Evolutionary conservation across 2,888 invertebrate species (phyloP).

Genomic region (Harmothoe impar): DNA sequence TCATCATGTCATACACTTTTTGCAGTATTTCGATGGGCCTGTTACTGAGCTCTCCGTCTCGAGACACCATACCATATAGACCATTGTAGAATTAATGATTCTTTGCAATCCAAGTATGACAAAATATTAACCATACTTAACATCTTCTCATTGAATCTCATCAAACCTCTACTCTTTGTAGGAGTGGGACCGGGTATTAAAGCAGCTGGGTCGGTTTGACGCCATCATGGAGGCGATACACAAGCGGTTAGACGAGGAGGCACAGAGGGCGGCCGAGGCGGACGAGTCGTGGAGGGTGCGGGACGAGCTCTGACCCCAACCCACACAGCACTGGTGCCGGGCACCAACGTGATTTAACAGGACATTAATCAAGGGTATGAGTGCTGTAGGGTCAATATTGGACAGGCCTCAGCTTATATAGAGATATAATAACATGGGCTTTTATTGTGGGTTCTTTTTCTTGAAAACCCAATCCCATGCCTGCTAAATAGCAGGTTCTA

Average conservation of each 20-base stretch:
- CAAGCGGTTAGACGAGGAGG: conserved; percentile 3
- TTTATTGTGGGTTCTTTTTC: no score
- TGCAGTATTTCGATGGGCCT: not conserved
- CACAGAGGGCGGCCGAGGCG: not conserved
- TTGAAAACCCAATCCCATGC: no score
- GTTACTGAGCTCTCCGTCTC: no score
- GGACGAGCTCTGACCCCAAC: not conserved
- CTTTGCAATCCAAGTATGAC: not conserved
- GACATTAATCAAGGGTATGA: no score
- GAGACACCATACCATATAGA: not conserved
- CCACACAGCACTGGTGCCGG: no score
- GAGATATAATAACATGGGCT: no score
- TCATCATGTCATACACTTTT: not conserved
- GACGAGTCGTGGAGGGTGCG: not conserved
- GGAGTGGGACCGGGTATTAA: conserved; percentile 42
- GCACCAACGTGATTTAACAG: no score
- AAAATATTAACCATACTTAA: not conserved
- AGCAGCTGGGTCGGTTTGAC: conserved; percentile 48
- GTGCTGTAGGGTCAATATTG: no score
- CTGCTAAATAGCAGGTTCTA: no score
- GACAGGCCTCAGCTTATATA: no score
- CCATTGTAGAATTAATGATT: not conserved
- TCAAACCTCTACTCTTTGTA: not conserved
- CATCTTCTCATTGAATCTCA: not conserved
- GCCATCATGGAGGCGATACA: conserved; percentile 58